Conservation (phyloP, 2,113 vertebrate genomes). For the Labeo rohita region DNA sequence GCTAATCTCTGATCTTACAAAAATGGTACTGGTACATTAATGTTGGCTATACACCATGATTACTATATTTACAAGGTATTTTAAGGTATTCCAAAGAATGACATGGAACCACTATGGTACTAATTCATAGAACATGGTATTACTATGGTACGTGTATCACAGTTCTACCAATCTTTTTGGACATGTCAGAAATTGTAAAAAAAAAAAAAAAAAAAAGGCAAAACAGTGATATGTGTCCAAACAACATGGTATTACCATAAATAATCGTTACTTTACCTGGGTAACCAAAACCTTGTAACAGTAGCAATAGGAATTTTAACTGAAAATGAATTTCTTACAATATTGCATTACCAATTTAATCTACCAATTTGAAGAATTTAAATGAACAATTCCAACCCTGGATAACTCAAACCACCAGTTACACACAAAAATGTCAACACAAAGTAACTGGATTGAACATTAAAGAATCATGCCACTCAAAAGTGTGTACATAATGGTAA, state of each 20-base stretch:
- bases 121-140: neutral
- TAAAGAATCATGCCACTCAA: too few relatives aligned
- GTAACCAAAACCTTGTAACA: neutral
- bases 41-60: neutral
- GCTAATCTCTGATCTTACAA: neutral
- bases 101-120: neutral
- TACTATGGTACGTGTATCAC: neutral
- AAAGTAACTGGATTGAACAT: too few relatives aligned
- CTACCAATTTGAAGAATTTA: too few relatives aligned
- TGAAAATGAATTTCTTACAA: too few relatives aligned
- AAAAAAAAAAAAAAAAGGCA: too few relatives aligned
- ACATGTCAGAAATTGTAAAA: neutral
- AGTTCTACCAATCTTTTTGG: neutral
- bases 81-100: neutral
- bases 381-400: too few relatives aligned
- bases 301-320: too few relatives aligned
- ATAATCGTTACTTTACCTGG: neutral
- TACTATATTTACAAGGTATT: neutral
- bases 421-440: too few relatives aligned
- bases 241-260: neutral
- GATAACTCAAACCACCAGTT: too few relatives aligned
- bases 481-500: neutral
- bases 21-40: neutral
- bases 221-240: neutral
- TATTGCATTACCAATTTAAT: too few relatives aligned